Percentiles rank a stretch among this genome's conserved stretches.
Evolutionary conservation across 2,797 vertebrate genomes (phyloP).

Genomic region (Hirundo rustica): DNA sequence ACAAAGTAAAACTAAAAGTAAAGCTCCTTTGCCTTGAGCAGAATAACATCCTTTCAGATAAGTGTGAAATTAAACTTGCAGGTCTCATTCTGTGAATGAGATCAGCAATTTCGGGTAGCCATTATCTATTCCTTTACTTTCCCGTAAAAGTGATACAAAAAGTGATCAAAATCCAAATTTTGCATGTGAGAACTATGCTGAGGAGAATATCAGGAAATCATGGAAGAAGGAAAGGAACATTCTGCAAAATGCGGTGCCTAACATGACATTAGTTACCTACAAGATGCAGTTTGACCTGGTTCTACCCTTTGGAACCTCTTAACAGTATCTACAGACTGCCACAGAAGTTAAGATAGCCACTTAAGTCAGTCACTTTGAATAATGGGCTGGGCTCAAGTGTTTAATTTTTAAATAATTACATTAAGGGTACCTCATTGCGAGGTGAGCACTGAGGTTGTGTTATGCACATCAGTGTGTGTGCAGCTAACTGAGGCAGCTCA

Average conservation of each 20-base stretch:
- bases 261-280: not conserved
- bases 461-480: not conserved
- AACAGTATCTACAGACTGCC: not conserved
- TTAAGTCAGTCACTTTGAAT: not conserved
- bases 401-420: not conserved
- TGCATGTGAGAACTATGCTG: not conserved
- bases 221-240: not conserved
- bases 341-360: not conserved
- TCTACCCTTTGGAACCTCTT: not conserved
- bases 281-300: not conserved
- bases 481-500: not conserved
- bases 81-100: not conserved
- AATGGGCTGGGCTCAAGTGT: rapidly evolving
- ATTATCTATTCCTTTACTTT: not conserved
- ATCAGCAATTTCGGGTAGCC: not conserved
- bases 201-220: not conserved
- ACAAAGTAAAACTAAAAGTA: not conserved
- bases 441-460: not conserved
- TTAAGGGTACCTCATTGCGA: not conserved
- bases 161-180: not conserved
- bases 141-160: not conserved
- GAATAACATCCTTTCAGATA: not conserved
- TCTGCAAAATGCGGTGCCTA: not conserved
- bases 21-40: not conserved
- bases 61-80: not conserved